phyloP scores from a whole-genome alignment of 2,888 invertebrate species.

The Tipula unca region DNA sequence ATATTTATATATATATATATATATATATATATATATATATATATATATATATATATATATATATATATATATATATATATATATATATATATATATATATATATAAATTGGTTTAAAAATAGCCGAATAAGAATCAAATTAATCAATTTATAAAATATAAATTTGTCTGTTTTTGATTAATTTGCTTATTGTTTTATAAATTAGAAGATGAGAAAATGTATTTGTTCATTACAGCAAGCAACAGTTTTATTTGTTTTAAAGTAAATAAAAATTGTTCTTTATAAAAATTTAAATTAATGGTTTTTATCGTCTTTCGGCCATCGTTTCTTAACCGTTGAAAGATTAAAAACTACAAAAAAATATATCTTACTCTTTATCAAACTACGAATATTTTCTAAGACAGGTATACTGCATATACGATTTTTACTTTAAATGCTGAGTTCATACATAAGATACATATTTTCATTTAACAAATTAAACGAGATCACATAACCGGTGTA shows the following conservation, averaged over 20 bases:
- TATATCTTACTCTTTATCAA: neutral
- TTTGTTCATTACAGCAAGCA: neutral
- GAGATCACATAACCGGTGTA: neutral
- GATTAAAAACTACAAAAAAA: neutral
- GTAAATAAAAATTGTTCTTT: neutral
- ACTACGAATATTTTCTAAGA: neutral
- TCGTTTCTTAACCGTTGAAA: no score
- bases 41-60: neutral
- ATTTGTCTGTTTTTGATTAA: neutral
- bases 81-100: neutral
- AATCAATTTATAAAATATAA: neutral
- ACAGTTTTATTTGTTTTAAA: neutral
- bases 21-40: neutral
- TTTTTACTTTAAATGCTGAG: neutral
- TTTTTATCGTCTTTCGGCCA: neutral
- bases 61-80: neutral
- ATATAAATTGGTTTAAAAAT: neutral
- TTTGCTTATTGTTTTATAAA: neutral
- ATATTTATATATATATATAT: neutral
- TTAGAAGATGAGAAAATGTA: neutral
- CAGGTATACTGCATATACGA: neutral
- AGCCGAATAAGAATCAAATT: neutral
- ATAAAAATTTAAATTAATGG: neutral
- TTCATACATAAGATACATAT: neutral
- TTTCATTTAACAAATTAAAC: neutral